Evolutionary conservation across 2,888 invertebrate species (phyloP).

Genomic region (Eupelmus urozonus): DNA sequence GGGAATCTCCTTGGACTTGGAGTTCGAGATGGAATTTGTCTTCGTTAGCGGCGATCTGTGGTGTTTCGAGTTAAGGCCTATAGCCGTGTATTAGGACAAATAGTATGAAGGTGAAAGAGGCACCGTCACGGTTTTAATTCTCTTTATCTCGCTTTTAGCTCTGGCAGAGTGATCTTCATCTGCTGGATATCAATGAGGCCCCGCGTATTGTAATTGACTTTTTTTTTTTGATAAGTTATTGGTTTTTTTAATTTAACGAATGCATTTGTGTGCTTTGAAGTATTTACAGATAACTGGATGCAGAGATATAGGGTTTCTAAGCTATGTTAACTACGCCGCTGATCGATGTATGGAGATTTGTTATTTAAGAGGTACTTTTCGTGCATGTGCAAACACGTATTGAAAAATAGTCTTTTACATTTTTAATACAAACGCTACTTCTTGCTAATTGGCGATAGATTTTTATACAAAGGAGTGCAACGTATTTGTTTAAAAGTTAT

Average conservation of each 20-base stretch:
- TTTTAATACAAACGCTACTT: too few relatives aligned
- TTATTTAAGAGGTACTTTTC: background rate
- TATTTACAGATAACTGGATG: background rate
- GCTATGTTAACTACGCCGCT: background rate
- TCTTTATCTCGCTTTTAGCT: constrained; percentile 11
- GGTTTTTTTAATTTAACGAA: background rate
- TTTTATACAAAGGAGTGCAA: background rate
- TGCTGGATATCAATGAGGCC: constrained; percentile 4
- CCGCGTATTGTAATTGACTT: background rate
- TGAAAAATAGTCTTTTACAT: too few relatives aligned
- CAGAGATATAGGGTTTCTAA: background rate
- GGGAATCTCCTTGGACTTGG: constrained; percentile 66
- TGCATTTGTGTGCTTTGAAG: background rate
- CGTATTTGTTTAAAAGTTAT: too few relatives aligned
- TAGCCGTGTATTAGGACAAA: constrained; percentile 76
- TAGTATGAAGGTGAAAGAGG: constrained; percentile 75
- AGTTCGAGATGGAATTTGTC: constrained; percentile 70
- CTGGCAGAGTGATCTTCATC: constrained; percentile 19
- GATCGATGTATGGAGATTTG: background rate
- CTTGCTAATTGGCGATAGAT: background rate
- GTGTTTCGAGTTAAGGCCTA: constrained; percentile 77
- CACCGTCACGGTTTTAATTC: constrained; percentile 71
- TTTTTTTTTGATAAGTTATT: background rate
- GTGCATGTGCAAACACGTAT: background rate
- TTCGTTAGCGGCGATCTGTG: constrained; percentile 75